Conservation (phyloP, 2,113 vertebrate species). For the Guaruba guarouba region DNA sequence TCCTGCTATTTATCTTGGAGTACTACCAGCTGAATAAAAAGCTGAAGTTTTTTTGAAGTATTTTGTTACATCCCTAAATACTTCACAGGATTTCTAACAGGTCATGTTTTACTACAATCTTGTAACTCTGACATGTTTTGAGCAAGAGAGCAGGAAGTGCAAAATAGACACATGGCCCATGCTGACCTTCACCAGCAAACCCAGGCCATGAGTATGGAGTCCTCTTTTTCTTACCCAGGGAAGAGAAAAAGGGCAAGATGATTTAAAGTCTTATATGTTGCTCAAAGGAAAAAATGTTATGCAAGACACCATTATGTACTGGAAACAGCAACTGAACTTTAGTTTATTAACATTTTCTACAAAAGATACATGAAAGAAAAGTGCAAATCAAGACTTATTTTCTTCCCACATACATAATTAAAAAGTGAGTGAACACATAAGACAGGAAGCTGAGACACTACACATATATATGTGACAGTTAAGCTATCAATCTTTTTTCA, state of each 20-base stretch:
- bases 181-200: background rate
- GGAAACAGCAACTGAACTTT: background rate
- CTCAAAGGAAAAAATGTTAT: background rate
- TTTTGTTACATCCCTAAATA: background rate
- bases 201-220: background rate
- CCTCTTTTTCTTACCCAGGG: rapidly evolving
- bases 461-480: constrained; percentile 41
- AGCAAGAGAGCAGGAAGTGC: background rate
- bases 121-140: background rate
- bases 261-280: background rate
- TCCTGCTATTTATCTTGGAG: background rate
- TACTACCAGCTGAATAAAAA: background rate
- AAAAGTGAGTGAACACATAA: background rate
- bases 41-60: background rate
- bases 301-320: background rate
- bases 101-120: background rate
- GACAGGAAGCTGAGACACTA: background rate
- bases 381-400: constrained; percentile 14
- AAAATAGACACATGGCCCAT: background rate
- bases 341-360: background rate
- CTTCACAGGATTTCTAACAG: background rate
- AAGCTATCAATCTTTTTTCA: constrained; percentile 55
- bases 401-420: constrained; percentile 8
- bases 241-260: rapidly evolving
- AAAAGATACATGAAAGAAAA: background rate